Percentiles rank a stretch among this genome's conserved stretches.
Evolutionary conservation across 2,797 vertebrate species (phyloP).

Genomic region (Psittacula echo): DNA sequence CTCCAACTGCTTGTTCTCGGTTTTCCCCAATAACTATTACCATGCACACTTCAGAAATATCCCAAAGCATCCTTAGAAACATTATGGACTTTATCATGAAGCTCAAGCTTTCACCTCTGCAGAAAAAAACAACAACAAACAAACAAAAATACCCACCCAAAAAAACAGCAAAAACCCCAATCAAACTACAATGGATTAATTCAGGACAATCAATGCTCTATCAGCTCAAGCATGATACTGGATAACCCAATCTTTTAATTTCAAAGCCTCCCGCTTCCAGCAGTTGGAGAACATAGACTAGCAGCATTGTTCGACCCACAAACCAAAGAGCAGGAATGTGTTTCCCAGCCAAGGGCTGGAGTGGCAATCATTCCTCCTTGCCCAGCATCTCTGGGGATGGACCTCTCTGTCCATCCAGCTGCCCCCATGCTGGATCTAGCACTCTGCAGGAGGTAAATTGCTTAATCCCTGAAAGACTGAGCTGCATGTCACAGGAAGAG

Average conservation of each 20-base stretch:
- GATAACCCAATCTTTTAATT: background rate
- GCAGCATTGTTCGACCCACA: background rate
- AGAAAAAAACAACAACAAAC: background rate
- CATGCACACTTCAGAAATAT: background rate
- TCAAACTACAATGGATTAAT: background rate
- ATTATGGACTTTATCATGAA: background rate
- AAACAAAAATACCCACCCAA: background rate
- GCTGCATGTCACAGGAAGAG: background rate
- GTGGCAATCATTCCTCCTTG: background rate
- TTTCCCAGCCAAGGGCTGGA: background rate
- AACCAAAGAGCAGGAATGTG: background rate
- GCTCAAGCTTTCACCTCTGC: background rate
- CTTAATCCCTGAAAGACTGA: background rate
- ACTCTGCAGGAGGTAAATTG: background rate
- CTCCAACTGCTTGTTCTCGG: background rate
- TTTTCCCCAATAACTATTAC: background rate
- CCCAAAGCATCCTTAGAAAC: background rate
- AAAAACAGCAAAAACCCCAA: background rate
- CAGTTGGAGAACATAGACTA: background rate
- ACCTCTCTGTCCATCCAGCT: background rate
- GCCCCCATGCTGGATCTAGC: background rate
- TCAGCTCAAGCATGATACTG: background rate
- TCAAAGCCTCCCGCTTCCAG: background rate
- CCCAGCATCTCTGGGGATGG: background rate
- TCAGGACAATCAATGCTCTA: background rate